Evolutionary conservation across 2,888 invertebrate species (phyloP), one percentile per base, ranked within the genome.

Genomic region (Graphium colonna): DNA sequence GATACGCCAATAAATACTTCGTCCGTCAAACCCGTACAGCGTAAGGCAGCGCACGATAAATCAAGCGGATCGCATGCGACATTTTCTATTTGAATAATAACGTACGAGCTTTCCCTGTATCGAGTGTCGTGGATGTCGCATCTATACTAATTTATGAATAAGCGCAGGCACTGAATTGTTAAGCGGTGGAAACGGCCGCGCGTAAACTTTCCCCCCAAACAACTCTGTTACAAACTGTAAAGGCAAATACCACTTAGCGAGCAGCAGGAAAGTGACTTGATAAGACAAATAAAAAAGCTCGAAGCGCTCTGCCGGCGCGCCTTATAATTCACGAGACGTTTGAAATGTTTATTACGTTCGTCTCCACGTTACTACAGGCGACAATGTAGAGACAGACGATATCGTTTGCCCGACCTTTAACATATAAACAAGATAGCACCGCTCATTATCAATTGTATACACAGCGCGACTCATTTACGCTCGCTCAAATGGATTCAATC

Each of bases 1-100:
- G 74, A 71, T 73, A 71, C 61, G 60, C 67, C 73, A 71, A 75
- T 73, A 77, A 77, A 69, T 66, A 65, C 69, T 65, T 64, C 59
- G 60, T 59, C 60, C 59, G 61, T 63, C 63, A 64, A 49, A 54
- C 17, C 56, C 61, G 60, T n/a, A 59, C 55, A 55, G 57, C 42
- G 46, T 50, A 58, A 47, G 31, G 42, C 47, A 51, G 58, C 51
- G 53, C 56, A 57, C 47, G 52, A 64, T 65, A 64, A 62, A 67
- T 68, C 58, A 52, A 59, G 57, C 56, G 58, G 56, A 55, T 60
- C 49, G 18, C 43, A 55, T 59, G 51, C 61, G 63, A 61, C 59
- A 58, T 56, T 50, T 61, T 60, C 56, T 57, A 57, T 60, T 58
- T 55, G 41, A 42, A 52, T 45, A 57, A 56, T 55, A 56, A 52